Base-by-base conservation (phyloP, 2,888 invertebrate genomes). In the Apocheima hispidaria region DNA sequence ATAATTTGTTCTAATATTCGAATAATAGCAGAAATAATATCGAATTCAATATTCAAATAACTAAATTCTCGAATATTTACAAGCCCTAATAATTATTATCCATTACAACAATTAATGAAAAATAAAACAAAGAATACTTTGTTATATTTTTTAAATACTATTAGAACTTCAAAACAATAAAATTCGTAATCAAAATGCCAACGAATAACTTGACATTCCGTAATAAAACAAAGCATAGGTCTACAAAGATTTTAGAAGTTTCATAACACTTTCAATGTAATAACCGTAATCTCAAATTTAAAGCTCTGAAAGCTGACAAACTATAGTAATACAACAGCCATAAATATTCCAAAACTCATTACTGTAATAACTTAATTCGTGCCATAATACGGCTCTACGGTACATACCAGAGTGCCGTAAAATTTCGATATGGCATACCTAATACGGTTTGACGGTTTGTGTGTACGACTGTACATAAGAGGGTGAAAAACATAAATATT, bases 291-390 rank as follows among this genome's bases (percentile, higher is more conserved):
- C 57, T 60, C 9, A 26, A 53, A 33, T 23, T 40, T 44, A 43
- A 55, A 62, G 55, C 52, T 49, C 55, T 50, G 28, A 20, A 41
- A 55, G 54, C 46, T 60, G 63, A 59, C 55, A 63, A 60, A 60
- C 52, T 53, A 23, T 16, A 7, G 38, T 36, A 41, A 35, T 49
- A 46, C 20, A 35, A 59, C 48, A 16, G 35, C 48, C 56, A 65
- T 68, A 65, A 68, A 68, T 68, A 65, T 52, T 30, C 56, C 40
- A 10, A 65, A 63, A 68, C 63, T 65, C 59, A 63, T 63, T 63
- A 58, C 55, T 6, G 58, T 68, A 59, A 65, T 65, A 63, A 65
- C 65, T 65, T 68, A 66, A 70, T 72, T 73, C 18, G 36, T 50
- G 53, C 63, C 59, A 66, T 70, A 67, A 60, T 57, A 65, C n/a